Evolutionary conservation across 2,113 vertebrate species (phyloP).

Genomic region (Melanerpes aurifrons): DNA sequence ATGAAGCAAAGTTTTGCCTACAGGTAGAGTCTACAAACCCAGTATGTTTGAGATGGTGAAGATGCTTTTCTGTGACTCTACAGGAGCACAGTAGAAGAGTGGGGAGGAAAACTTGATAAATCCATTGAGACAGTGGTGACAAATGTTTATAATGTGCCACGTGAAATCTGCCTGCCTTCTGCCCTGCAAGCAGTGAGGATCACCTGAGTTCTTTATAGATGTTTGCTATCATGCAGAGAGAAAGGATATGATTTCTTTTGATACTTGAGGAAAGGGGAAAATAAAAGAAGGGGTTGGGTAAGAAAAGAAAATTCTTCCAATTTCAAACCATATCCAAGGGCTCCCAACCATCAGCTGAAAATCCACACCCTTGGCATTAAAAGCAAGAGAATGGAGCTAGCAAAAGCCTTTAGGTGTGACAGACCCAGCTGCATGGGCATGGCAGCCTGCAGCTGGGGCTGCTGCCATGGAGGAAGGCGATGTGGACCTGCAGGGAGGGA

Average conservation of each 20-base stretch:
- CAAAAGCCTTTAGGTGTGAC: accelerated
- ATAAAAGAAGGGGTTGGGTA: neutral
- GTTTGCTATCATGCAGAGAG: neutral
- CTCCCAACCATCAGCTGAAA: neutral
- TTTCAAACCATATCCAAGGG: neutral
- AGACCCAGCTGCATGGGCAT: neutral
- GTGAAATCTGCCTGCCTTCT: slow-evolving; percentile 28
- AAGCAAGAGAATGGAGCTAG: neutral
- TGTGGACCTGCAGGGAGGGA: neutral
- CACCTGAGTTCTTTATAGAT: slow-evolving; percentile 63
- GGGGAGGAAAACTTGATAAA: neutral
- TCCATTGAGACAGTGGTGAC: neutral
- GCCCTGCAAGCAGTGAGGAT: slow-evolving; percentile 28
- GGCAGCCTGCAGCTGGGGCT: neutral
- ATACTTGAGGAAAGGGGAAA: neutral
- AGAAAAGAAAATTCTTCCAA: slow-evolving; percentile 8
- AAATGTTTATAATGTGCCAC: slow-evolving; percentile 10
- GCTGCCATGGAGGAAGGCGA: accelerated
- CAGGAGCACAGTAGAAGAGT: neutral
- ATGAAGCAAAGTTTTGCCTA: neutral
- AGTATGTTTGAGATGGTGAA: neutral
- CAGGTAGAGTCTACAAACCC: neutral
- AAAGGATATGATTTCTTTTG: slow-evolving; percentile 18
- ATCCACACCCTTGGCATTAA: neutral
- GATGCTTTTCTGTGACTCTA: neutral